Percentiles rank a stretch among this genome's conserved stretches.
Evolutionary conservation across 2,113 vertebrate genomes (phyloP).

Genomic region (Phocoena phocoena): DNA sequence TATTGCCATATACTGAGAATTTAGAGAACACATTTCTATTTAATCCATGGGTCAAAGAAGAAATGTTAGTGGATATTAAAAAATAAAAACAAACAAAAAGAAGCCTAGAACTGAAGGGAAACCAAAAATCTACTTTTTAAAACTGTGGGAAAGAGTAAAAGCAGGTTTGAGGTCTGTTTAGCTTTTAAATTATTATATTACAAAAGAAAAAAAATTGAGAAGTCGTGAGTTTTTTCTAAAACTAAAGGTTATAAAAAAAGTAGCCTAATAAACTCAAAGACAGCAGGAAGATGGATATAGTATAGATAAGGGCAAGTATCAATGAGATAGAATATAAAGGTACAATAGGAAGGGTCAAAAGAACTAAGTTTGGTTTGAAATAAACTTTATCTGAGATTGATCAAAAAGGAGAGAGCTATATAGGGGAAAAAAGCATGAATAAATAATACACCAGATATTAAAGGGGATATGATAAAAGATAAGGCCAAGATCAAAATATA

Average conservation of each 20-base stretch:
- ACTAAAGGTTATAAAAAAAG: neutral
- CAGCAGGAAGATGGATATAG: neutral
- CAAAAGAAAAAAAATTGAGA: neutral
- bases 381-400: neutral
- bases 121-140: neutral
- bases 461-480: neutral
- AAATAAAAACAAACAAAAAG: neutral
- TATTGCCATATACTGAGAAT: neutral
- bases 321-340: neutral
- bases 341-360: neutral
- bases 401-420: neutral
- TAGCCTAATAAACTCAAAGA: neutral
- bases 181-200: neutral
- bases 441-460: neutral
- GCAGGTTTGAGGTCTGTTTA: neutral
- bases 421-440: neutral
- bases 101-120: neutral
- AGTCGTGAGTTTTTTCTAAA: neutral
- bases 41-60: neutral
- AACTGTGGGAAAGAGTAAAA: neutral
- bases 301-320: neutral
- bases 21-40: neutral
- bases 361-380: neutral
- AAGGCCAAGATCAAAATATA: neutral
- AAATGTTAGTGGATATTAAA: neutral